Base-by-base conservation (phyloP, 2,888 invertebrate species). In the Drosophila pseudotakahashii region DNA sequence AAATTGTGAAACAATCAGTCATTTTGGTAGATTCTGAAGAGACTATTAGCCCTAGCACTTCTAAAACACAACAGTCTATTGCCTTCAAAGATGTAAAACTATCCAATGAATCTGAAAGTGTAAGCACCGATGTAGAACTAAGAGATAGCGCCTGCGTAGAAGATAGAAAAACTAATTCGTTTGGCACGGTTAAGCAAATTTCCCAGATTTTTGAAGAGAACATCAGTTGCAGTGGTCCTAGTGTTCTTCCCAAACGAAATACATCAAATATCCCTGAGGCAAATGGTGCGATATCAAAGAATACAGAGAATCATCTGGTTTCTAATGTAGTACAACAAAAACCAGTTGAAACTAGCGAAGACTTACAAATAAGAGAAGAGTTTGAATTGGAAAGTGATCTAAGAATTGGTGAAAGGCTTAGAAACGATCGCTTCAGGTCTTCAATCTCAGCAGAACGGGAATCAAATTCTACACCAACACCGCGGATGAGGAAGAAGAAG, bases 401-500 rank as follows among this genome's bases (percentile, higher is more conserved):
- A 13, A 32, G 63, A 14, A 14, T 9, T 10, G n/a, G 23, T 10
- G 39, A 48, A 11, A 34, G 47, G 23, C 23, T 5, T 6, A 39
- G 10, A 13, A 26, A 13, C 11, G 45, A 68, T 26, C 44, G 23
- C 16, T n/a, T 14, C 13, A 45, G 34, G 10, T 34, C 26, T n/a
- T 11, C 69, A n/a, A 1, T 34, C 11, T 52, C 37, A 7, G 23
- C 14, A 10, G 34, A 34, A 7, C 13, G 39, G 19, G 39, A 54
- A 10, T 47, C 45, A 3, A 62, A 60, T 23, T 19, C 66, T 1
- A 64, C 66, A 16, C 62, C 62, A 3, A 63, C 62, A 4, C 62
- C 62, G 11, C 39, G 45, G 5, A 54, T 55, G 57, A 34, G 85
- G 39, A 90, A 91, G 72, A 76, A 80, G 26, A 89, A 89, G 60